Evolutionary conservation across 2,888 invertebrate species (phyloP).

Genomic region (Gari tellinella): DNA sequence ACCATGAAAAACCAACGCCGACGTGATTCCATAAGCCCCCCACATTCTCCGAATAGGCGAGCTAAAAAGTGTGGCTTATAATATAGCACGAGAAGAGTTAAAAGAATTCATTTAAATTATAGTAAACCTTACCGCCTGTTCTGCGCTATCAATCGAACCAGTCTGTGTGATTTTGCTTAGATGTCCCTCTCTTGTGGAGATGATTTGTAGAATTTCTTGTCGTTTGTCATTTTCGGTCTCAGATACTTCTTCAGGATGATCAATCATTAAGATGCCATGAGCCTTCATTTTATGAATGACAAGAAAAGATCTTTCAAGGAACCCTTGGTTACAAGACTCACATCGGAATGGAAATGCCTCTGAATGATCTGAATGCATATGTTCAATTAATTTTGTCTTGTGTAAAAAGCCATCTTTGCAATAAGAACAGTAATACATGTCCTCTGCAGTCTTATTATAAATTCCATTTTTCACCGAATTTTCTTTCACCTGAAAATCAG

Average conservation of each 20-base stretch:
- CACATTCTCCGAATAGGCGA: no score
- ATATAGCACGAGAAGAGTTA: no score
- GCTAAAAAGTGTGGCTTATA: no score
- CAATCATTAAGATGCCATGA: slow-evolving; percentile 41
- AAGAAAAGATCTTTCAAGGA: slow-evolving; percentile 65
- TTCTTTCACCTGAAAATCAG: slow-evolving; percentile 40
- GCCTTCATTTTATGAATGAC: slow-evolving; percentile 65
- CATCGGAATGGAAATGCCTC: slow-evolving; percentile 70
- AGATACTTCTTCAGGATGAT: slow-evolving; percentile 13
- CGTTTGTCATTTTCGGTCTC: slow-evolving; percentile 18
- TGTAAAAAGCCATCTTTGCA: slow-evolving; percentile 69
- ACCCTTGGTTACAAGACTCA: slow-evolving; percentile 72
- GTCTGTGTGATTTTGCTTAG: slow-evolving; percentile 20
- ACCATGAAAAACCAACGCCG: no score
- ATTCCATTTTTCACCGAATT: slow-evolving; percentile 55
- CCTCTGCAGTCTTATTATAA: slow-evolving; percentile 64
- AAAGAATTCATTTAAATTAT: no score
- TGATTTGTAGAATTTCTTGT: slow-evolving; percentile 43
- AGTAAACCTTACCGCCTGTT: slow-evolving; percentile 3
- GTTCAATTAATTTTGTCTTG: slow-evolving; percentile 73
- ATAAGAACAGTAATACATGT: slow-evolving; percentile 69
- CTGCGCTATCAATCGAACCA: neutral
- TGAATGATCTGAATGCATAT: slow-evolving; percentile 70
- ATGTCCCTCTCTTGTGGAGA: slow-evolving; percentile 33
- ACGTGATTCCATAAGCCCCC: no score